Evolutionary conservation across 2,888 invertebrate species (phyloP), one percentile per base, ranked within the genome.

Genomic region (Elegia similella): DNA sequence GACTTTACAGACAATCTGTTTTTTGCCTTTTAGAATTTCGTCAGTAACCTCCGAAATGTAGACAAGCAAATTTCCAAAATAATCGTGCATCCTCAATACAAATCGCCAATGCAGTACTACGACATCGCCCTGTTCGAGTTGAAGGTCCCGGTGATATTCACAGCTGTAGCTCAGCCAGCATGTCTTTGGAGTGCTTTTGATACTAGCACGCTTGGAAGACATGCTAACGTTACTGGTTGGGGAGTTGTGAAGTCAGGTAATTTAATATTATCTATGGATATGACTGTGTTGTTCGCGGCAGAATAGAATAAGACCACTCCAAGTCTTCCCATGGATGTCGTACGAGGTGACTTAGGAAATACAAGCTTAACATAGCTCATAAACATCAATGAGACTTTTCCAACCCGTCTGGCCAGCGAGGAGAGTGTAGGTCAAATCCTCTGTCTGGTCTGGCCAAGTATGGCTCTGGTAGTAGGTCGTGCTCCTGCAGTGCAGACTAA

Each of bases 101-200:
- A 17, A 6, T 44, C 60, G 2, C 58, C 60, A 0, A 77, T 71
- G 47, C 78, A 80, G 55, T 85, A 86, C 56, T 76, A 68, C 54
- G 87, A 87, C 48, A 80, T 87, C 58, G 86, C 86, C 0, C 60
- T 87, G 12, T 68, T 88, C 60, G 75, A 85, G 58, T 42, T 87
- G 15, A 44, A 70, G 1, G 52, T 56, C 0, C 55, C 55, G 0
- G 65, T 84, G 0, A 30, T 12, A 0, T 82, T 86, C 58, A 71
- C 66, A 1, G 62, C 56, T n/a, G 64, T 63, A 23, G 58, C 82
- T 6, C 80, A 81, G 52, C 87, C 88, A 2, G 86, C 84, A 7
- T 88, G 88, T 56, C 59, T 88, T 29, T 85, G 78, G 80, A 10
- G 68, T 38, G 42, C 38, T 38, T 52, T 42, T 23, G 12, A 12